A percentile compares a stretch with the other conserved stretches of the same genome.
Evolutionary conservation across 92 coral and sea anemone species (phyloP).

Genomic region (Parazoanthus atlanticus): DNA sequence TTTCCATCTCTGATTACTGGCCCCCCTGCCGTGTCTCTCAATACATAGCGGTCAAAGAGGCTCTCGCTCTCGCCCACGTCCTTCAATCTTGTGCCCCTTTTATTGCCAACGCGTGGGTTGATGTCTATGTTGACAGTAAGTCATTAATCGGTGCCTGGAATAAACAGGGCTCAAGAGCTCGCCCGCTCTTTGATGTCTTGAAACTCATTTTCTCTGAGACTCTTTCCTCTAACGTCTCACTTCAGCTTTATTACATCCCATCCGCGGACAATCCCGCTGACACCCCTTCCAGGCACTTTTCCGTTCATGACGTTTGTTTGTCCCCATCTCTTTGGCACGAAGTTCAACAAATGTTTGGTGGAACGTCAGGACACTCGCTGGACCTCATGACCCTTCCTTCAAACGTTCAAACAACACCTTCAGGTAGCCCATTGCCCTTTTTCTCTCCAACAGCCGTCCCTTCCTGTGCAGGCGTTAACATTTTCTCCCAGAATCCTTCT

Average conservation of each 20-base stretch:
- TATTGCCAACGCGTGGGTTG: conserved; percentile 38
- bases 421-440: conserved; percentile 2
- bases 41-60: conserved; percentile 4
- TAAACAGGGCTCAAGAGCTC: conserved; percentile 44
- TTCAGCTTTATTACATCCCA: conserved; percentile 23
- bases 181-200: conserved; percentile 13
- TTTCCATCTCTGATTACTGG: conserved; percentile 15
- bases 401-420: background rate
- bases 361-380: background rate
- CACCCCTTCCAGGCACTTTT: conserved; percentile 50
- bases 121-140: conserved; percentile 58
- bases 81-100: conserved; percentile 8
- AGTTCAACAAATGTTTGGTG: background rate
- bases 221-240: conserved; percentile 19
- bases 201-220: conserved; percentile 45
- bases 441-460: conserved; percentile 18
- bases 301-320: background rate
- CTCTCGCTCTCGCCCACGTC: conserved; percentile 25
- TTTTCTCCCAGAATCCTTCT: background rate
- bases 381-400: conserved; percentile 4
- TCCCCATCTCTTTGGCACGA: background rate
- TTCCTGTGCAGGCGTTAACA: background rate
- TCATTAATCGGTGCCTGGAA: conserved; percentile 44
- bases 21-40: background rate
- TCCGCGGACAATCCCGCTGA: conserved; percentile 53